Evolutionary conservation across 2,113 vertebrate genomes (phyloP), one percentile per base, ranked within the genome.

Genomic region (Syngnathus floridae): DNA sequence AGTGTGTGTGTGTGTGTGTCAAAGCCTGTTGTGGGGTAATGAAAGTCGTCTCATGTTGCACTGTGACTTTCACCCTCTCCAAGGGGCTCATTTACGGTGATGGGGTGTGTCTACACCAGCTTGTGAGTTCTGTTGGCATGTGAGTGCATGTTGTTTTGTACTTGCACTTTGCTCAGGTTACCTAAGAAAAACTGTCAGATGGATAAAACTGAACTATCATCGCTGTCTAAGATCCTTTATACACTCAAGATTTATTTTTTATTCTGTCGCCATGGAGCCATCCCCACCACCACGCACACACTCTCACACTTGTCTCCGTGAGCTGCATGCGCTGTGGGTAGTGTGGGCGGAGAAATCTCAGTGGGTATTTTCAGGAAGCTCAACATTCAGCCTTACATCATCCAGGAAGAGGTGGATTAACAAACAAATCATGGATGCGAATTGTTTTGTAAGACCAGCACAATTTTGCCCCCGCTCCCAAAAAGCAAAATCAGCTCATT

Each of bases 271-370:
- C 58, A 43, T 61, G 59, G n/a, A 56, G 54, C 26, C 10, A 14
- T 26, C 54, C 13, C 21, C 8, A 41, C 40, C 46, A 19, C 16
- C 16, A 48, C 16, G 3, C 46, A 48, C 46, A 8, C 46, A 48
- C 17, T 3, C 19, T n/a, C 46, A 49, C 46, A 49, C 46, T 19
- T 17, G 22, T 31, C 26, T 56, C 54, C 54, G 14, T 74, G n/a
- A 55, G 66, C 75, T 70, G 67, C 61, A 66, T 76, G 69, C 73
- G 6, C 69, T 73, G 67, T 61, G 79, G 66, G 80, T 74, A 64
- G 79, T 75, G 84, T 86, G 76, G 84, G 81, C 70, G 81, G 82
- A 76, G 70, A 68, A 78, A 67, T 70, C 76, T 62, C 52, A 48
- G 69, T 40, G 60, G 78, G 36, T 86, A 84, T 86, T 86, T 85